These are phyloP conservation scores for Hypsopygia costalis DNA, from an alignment of 2,888 invertebrate genomes.

Conservation along the genomic window DNA sequence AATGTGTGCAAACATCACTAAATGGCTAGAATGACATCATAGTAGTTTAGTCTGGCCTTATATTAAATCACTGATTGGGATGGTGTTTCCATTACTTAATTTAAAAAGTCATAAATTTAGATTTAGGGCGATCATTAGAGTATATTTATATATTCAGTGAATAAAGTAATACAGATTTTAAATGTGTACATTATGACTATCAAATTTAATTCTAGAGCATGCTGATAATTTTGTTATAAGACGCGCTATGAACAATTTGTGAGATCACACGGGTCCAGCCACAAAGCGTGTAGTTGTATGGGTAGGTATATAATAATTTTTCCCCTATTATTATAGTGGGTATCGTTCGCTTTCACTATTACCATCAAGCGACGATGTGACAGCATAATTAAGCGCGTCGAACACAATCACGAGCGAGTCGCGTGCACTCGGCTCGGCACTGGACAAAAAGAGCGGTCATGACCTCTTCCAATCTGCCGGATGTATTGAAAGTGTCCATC, in stretches of 20 bases:
- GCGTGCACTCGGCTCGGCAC: conserved; percentile 43
- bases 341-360: conserved; percentile 72
- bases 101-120: too few species aligned
- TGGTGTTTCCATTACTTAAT: not conserved
- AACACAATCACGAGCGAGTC: conserved; percentile 67
- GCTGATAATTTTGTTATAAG: conserved; percentile 2
- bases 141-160: conserved; percentile 9
- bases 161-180: conserved; percentile 3
- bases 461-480: conserved; percentile 71
- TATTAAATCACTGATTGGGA: too few species aligned
- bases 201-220: conserved; percentile 1
- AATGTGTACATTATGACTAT: conserved; percentile 1
- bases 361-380: conserved; percentile 73
- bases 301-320: conserved; percentile 25
- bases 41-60: too few species aligned
- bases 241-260: too few species aligned
- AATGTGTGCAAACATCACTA: too few species aligned
- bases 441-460: conserved; percentile 69
- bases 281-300: conserved; percentile 11
- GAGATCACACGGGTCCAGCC: not conserved
- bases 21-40: too few species aligned
- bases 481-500: conserved; percentile 73
- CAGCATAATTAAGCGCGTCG: conserved; percentile 77
- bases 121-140: conserved; percentile 13
- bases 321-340: conserved; percentile 55